Evolutionary conservation across 2,888 invertebrate species (phyloP).

Genomic region (Muscina levida): DNA sequence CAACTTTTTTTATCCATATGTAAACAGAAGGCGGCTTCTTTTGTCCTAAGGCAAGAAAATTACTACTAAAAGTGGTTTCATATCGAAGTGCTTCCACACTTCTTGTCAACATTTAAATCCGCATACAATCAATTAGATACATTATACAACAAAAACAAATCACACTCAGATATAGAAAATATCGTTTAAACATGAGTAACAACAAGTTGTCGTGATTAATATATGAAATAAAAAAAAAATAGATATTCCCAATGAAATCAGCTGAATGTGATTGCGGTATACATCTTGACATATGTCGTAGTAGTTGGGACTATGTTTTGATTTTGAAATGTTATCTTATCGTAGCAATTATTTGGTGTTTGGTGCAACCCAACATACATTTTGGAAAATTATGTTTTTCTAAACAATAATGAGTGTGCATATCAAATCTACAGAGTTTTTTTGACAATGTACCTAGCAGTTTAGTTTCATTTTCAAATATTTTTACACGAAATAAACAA

Average conservation of each 20-base stretch:
- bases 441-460: too few species aligned
- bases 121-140: slow-evolving; percentile 49
- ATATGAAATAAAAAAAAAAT: slow-evolving; percentile 1
- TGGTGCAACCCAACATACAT: slow-evolving; percentile 26
- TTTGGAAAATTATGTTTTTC: too few species aligned
- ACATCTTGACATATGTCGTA: too few species aligned
- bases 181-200: slow-evolving; percentile 48
- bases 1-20: slow-evolving; percentile 7
- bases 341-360: slow-evolving; percentile 25
- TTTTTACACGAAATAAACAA: too few species aligned
- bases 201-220: slow-evolving; percentile 33
- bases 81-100: neutral
- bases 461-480: too few species aligned
- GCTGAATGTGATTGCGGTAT: neutral
- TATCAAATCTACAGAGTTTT: too few species aligned
- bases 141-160: slow-evolving; percentile 24
- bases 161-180: neutral
- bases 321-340: slow-evolving; percentile 59
- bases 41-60: neutral
- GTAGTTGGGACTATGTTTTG: slow-evolving; percentile 6
- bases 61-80: slow-evolving; percentile 6
- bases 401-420: too few species aligned
- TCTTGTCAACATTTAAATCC: slow-evolving; percentile 33
- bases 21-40: slow-evolving; percentile 25
- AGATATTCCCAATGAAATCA: neutral